Base-by-base conservation (phyloP, 1,140 invertebrate species). In the Psix sp. region DNA sequence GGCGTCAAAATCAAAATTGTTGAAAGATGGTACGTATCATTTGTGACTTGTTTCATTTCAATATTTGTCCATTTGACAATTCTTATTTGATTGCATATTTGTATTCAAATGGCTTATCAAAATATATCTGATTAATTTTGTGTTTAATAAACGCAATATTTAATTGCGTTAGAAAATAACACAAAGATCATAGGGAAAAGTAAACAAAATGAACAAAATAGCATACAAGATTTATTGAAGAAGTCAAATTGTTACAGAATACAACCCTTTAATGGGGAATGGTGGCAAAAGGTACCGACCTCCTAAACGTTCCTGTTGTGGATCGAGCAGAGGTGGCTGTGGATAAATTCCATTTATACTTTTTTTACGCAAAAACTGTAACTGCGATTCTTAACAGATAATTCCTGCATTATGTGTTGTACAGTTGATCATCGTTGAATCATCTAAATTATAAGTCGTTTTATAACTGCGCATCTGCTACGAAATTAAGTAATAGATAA, bases 201-300 rank as follows among this genome's bases (percentile, higher is more conserved):
- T n/a, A n/a, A n/a, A n/a, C n/a, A n/a, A n/a, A n/a, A n/a, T n/a
- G n/a, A n/a, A n/a, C n/a, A n/a, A n/a, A n/a, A n/a, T n/a, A n/a
- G n/a, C n/a, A n/a, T n/a, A n/a, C n/a, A n/a, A n/a, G n/a, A n/a
- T n/a, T n/a, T n/a, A n/a, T n/a, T n/a, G n/a, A n/a, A n/a, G n/a
- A n/a, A n/a, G n/a, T n/a, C n/a, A n/a, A n/a, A n/a, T n/a, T n/a
- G n/a, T 80, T 63, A 2, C 7, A 89, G 88, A 82, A 5, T 88
- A 88, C 52, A 86, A 85, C 80, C 88, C 88, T 18, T 72, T 89
- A 42, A 88, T 86, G 85, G 87, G 87, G n/a, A 72, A 78, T 48
- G 75, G 74, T 45, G 76, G 76, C 56, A 76, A 78, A 14, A 76
- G 82, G 43, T 89, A 89, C 68, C 77, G 84, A 33, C 84, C 88